phyloP scores from a whole-genome alignment of 2,113 vertebrate species.

The Blennius ocellaris region DNA sequence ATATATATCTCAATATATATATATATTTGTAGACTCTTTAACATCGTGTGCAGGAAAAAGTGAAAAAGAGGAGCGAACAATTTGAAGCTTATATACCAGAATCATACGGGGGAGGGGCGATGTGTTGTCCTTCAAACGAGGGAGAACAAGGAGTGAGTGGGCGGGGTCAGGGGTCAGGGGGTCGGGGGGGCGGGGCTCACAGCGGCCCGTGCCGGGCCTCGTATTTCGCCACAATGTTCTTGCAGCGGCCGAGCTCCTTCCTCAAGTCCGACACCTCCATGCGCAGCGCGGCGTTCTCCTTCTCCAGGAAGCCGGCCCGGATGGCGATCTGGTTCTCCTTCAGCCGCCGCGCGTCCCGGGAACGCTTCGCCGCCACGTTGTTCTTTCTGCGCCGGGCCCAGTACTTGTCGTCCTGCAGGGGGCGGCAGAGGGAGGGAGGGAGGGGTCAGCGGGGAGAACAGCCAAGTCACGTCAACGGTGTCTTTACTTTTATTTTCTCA shows the following conservation, averaged over 20 bases:
- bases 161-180: background rate
- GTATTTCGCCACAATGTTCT: constrained; percentile 94
- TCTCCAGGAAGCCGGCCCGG: constrained; percentile 95
- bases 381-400: constrained; percentile 99
- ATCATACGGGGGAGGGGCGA: constrained; percentile 69
- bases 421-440: background rate
- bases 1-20: constrained; percentile 55
- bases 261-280: constrained; percentile 94
- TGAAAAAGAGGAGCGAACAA: constrained; percentile 27
- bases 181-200: constrained; percentile 75
- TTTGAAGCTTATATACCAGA: constrained; percentile 56
- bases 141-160: background rate
- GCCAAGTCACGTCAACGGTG: too few relatives aligned
- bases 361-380: constrained; percentile 97
- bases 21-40: constrained; percentile 29
- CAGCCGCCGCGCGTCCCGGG: constrained; percentile 93
- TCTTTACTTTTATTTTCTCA: too few relatives aligned
- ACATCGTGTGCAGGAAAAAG: constrained; percentile 50
- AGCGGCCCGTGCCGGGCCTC: constrained; percentile 92
- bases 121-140: constrained; percentile 81
- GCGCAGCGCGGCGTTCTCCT: constrained; percentile 95
- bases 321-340: constrained; percentile 99
- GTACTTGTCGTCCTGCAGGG: constrained; percentile 94
- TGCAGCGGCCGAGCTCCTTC: constrained; percentile 97
- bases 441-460: background rate